phyloP scores from a whole-genome alignment of 2,888 invertebrate species.

The Conchocele bisecta region DNA sequence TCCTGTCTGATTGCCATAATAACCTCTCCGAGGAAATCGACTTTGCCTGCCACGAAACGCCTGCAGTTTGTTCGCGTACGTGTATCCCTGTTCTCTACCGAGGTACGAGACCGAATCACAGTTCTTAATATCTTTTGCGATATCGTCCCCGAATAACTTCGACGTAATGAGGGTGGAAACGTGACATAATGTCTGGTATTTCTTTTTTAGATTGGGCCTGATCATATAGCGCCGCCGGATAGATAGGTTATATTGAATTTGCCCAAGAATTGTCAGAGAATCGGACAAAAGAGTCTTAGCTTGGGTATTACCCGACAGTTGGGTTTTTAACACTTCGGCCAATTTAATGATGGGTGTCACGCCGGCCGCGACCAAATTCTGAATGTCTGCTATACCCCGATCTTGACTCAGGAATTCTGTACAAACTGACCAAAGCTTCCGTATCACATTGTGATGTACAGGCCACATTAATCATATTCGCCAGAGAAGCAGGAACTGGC shows the following conservation, averaged over 20 bases:
- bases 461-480: not conserved
- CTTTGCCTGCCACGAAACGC: not conserved
- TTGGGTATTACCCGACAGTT: not conserved
- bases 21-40: not conserved
- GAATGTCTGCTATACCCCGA: not conserved
- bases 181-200: slow-evolving; percentile 1
- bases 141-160: not conserved
- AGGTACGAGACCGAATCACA: not conserved
- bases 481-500: not conserved
- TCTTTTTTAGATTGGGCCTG: not conserved
- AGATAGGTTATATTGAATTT: not conserved
- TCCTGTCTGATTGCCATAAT: too few relatives aligned
- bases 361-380: not conserved
- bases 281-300: not conserved
- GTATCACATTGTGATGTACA: too few relatives aligned
- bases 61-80: not conserved
- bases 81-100: not conserved
- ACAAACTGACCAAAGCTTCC: too few relatives aligned
- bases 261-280: not conserved
- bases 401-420: not conserved
- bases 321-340: not conserved
- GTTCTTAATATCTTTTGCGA: slow-evolving; percentile 1
- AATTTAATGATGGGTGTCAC: not conserved
- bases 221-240: not conserved
- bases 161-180: not conserved